Evolutionary conservation across 1,140 invertebrate genomes (phyloP).

Genomic region (Danaus melanippus): DNA sequence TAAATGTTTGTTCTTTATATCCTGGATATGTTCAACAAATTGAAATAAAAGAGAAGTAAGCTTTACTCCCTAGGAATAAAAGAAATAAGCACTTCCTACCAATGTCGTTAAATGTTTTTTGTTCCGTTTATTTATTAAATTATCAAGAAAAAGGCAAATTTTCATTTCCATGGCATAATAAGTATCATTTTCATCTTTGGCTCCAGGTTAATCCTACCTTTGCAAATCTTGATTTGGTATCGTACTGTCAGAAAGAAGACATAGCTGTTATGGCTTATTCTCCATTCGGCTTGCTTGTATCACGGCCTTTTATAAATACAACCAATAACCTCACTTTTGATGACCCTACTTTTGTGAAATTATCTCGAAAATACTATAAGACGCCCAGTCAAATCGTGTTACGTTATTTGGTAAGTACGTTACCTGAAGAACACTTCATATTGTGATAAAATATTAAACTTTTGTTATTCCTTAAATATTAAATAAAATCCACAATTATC

Average conservation of each 20-base stretch:
- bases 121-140: no score
- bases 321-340: neutral
- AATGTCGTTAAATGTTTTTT: no score
- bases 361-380: conserved; percentile 10
- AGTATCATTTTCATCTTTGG: no score
- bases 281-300: conserved; percentile 10
- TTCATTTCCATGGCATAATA: no score
- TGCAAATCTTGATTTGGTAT: conserved; percentile 7
- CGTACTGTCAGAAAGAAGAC: conserved; percentile 10
- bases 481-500: neutral
- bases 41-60: no score
- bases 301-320: neutral
- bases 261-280: conserved; percentile 9
- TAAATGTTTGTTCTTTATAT: neutral
- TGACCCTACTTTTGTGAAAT: neutral
- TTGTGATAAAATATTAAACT: neutral
- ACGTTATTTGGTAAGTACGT: conserved; percentile 14
- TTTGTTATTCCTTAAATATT: no score
- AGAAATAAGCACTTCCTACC: no score
- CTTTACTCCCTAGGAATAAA: no score
- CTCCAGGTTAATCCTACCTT: conserved; percentile 11
- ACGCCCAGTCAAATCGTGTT: conserved; percentile 10
- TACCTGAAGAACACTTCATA: neutral
- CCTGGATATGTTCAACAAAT: no score
- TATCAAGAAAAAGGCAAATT: no score